Base-by-base conservation (phyloP, 1,140 invertebrate species). In the Macrobrachium nipponense region DNA sequence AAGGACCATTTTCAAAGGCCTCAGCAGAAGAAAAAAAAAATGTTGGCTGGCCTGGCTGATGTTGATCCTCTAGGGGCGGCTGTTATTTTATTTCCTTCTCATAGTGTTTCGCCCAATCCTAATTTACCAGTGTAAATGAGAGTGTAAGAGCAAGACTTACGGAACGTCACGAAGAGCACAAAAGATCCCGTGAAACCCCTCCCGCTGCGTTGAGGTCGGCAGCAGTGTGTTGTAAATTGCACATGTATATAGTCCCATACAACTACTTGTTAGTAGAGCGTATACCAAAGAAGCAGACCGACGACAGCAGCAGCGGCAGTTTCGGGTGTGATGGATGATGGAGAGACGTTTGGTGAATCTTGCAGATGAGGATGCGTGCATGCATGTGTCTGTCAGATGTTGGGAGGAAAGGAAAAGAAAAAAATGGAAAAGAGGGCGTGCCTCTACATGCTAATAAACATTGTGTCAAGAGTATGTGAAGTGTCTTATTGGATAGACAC, bases 231-330 rank as follows among this genome's bases (percentile, higher is more conserved):
- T 76, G 76, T 72, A 72, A 72, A 80, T 62, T 86, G 84, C 84
- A 86, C 77, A 78, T 86, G 84, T 86, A 86, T 72, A 86, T 86
- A 86, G 77, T 86, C 84, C 51, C 76, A 70, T 80, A 86, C 80
- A 84, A 61, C 84, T 86, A 86, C 84, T 86, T 80, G 68, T 73
- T 86, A 86, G 84, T 80, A 86, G 84, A 86, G 84, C 84, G 78
- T 86, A 86, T 86, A 86, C 84, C 84, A 86, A 86, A 86, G 84
- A 51, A 86, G 84, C 84, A 78, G 84, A 86, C 84, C 84, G 84
- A 86, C 84, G 80, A 58, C 77, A 86, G 84, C 84, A 86, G 84
- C 84, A 80, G 84, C 73, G 51, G 51, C 51, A 51, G 51, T 80
- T 86, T 77, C 77, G 84, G 78, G 84, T 80, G 84, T 70, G 36